phyloP scores from a whole-genome alignment of 2,113 vertebrate genomes.

The Oxygymnocypris stewartii region DNA sequence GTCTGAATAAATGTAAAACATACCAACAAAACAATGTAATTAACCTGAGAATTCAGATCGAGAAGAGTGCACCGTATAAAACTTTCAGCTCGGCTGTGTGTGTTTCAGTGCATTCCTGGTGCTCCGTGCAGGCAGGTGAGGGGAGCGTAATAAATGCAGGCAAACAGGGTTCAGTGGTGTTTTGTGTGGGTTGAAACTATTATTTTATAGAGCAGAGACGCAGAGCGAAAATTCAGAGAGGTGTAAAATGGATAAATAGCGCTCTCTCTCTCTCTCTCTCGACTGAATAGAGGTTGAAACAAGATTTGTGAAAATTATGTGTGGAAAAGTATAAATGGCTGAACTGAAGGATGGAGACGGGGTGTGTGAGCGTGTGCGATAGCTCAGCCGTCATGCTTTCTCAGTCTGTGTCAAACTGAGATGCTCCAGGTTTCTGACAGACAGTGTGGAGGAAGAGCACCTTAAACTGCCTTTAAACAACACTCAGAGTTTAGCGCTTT shows the following conservation, averaged over 20 bases:
- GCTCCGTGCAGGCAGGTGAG: constrained; percentile 1
- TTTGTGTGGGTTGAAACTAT: constrained; percentile 43
- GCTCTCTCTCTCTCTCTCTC: constrained; percentile 30
- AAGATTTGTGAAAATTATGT: constrained; percentile 7
- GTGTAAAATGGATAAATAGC: constrained; percentile 37
- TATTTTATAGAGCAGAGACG: constrained; percentile 13
- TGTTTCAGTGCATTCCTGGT: background rate
- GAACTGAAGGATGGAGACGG: constrained; percentile 23
- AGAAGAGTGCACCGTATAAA: background rate
- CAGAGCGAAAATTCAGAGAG: constrained; percentile 2
- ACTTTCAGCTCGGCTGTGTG: constrained; percentile 11
- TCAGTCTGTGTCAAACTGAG: constrained; percentile 39
- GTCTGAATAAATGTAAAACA: constrained; percentile 63
- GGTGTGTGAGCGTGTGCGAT: background rate
- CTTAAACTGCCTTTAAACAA: constrained; percentile 42
- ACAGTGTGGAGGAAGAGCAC: constrained; percentile 30
- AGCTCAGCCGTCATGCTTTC: constrained; percentile 31
- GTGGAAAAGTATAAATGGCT: constrained; percentile 28
- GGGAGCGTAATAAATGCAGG: constrained; percentile 25
- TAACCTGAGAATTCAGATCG: constrained; percentile 57
- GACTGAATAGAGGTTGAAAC: background rate
- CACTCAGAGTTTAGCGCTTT: constrained; percentile 32
- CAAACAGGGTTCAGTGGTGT: constrained; percentile 38
- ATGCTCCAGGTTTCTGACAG: constrained; percentile 33
- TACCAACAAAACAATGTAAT: constrained; percentile 58